Evolutionary conservation across 2,797 vertebrate species (phyloP).

Genomic region (Microchirus variegatus): DNA sequence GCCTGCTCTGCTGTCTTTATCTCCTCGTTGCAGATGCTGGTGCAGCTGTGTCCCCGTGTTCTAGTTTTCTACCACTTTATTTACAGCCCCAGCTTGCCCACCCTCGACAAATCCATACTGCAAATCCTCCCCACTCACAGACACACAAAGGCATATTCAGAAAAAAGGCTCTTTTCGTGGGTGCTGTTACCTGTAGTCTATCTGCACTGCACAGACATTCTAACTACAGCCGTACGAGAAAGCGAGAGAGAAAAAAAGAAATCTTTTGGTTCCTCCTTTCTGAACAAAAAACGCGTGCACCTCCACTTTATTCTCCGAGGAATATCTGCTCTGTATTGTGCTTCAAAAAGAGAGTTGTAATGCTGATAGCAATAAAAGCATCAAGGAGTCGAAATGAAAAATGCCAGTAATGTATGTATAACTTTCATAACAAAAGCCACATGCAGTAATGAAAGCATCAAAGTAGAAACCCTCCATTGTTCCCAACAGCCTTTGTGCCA

Average conservation of each 20-base stretch:
- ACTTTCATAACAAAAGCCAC: constrained; percentile 72
- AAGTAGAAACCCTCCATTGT: constrained; percentile 66
- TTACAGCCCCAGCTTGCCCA: constrained; percentile 54
- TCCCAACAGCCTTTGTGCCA: constrained; percentile 68
- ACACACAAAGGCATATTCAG: constrained; percentile 43
- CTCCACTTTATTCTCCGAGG: constrained; percentile 61
- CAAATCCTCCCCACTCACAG: constrained; percentile 43
- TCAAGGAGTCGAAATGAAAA: constrained; percentile 57
- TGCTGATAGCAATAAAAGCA: constrained; percentile 68
- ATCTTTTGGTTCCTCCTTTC: constrained; percentile 57
- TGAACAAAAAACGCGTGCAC: constrained; percentile 58
- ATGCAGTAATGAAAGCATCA: constrained; percentile 75
- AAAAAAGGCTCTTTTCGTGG: constrained; percentile 28
- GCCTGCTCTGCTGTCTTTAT: constrained; percentile 63
- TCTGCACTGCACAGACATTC: constrained; percentile 64
- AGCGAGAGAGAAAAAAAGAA: constrained; percentile 52
- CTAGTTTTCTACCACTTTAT: constrained; percentile 63
- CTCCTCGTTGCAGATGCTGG: constrained; percentile 65
- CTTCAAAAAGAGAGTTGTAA: constrained; percentile 62
- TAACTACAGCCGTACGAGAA: constrained; percentile 56
- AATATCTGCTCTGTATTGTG: constrained; percentile 56
- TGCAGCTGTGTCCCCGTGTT: constrained; percentile 64
- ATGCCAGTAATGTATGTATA: constrained; percentile 68
- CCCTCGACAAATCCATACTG: constrained; percentile 66
- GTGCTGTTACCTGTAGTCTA: constrained; percentile 71